A percentile compares a stretch with the other conserved stretches of the same genome.
phyloP scores from a whole-genome alignment of 2,113 vertebrate genomes.

The Empidonax alnorum region DNA sequence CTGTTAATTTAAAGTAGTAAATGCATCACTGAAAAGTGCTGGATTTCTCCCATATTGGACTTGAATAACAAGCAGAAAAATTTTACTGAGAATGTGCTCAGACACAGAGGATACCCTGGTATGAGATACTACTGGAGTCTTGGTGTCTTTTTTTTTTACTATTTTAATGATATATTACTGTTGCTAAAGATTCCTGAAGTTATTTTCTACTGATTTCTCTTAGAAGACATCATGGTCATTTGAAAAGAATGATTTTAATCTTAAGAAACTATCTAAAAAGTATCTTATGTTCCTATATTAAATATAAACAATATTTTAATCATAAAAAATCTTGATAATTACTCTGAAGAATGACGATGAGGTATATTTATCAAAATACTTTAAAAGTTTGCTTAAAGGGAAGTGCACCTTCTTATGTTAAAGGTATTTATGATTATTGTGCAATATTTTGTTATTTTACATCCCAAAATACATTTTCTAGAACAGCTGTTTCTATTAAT shows the following conservation, averaged over 20 bases:
- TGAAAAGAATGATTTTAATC: background rate
- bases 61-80: background rate
- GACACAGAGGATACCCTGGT: background rate
- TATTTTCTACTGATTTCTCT: background rate
- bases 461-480: background rate
- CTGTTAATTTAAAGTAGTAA: background rate
- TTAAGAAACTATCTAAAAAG: background rate
- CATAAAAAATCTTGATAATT: background rate
- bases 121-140: background rate
- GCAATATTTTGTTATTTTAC: background rate
- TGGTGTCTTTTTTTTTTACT: background rate
- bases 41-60: background rate
- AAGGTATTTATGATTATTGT: background rate
- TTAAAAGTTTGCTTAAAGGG: background rate
- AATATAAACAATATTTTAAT: background rate
- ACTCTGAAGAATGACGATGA: background rate
- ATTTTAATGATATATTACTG: background rate
- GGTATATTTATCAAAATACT: background rate
- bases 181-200: background rate
- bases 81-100: background rate
- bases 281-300: background rate
- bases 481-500: background rate
- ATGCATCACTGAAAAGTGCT: background rate
- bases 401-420: background rate
- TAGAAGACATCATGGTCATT: background rate